phyloP scores from a whole-genome alignment of 2,888 invertebrate species.

The Strigamia transsilvanica region DNA sequence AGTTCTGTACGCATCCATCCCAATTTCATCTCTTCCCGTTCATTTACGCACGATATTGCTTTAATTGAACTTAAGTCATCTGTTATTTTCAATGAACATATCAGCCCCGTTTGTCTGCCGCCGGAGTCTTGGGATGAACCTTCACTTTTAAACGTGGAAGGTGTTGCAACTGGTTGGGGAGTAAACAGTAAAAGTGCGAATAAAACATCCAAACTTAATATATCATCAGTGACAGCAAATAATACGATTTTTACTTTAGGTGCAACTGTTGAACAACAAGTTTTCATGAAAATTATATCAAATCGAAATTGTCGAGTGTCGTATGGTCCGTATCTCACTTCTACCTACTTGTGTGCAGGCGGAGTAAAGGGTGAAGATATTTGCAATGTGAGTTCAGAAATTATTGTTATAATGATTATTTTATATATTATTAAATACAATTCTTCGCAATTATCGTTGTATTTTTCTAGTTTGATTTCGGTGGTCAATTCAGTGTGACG shows the following conservation, averaged over 20 bases:
- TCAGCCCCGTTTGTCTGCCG: conserved; percentile 51
- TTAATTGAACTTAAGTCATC: not conserved
- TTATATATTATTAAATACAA: not conserved
- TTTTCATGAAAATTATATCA: conserved; percentile 15
- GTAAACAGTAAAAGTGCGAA: not conserved
- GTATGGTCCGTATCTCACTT: not conserved
- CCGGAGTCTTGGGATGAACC: not conserved
- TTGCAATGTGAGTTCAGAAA: not conserved
- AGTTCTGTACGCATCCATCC: not conserved
- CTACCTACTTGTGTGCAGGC: not conserved
- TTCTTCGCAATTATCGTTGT: not conserved
- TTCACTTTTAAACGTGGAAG: not conserved
- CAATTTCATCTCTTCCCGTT: not conserved
- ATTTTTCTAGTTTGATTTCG: conserved; percentile 19
- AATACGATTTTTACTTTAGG: not conserved
- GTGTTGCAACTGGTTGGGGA: conserved; percentile 51
- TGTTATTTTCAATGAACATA: not conserved
- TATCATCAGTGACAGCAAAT: not conserved
- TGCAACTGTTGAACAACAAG: not conserved
- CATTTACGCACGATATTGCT: conserved; percentile 49
- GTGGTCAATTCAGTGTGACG: conserved; percentile 44
- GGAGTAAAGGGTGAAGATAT: conserved; percentile 15
- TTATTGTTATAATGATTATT: not conserved
- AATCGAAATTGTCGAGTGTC: not conserved
- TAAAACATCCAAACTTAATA: not conserved